A percentile compares a stretch with the other conserved stretches of the same genome.
Evolutionary conservation across 2,888 invertebrate genomes (phyloP).

Genomic region (Drosophila mercatorum): DNA sequence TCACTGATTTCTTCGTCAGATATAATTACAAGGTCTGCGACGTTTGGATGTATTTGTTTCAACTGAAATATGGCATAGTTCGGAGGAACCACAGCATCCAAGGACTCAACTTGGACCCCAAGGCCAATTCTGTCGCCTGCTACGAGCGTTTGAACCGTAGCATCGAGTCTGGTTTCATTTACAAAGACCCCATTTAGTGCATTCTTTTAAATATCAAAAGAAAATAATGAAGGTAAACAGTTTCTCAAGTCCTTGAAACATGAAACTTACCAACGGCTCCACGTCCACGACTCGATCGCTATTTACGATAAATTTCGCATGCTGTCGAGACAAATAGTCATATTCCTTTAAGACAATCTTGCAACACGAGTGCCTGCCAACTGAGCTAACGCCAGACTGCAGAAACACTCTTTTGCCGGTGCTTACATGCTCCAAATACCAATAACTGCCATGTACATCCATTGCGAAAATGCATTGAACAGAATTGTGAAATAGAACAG

Average conservation of each 20-base stretch:
- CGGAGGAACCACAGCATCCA: slow-evolving; percentile 15
- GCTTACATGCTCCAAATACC: slow-evolving; percentile 55
- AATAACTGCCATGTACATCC: slow-evolving; percentile 21
- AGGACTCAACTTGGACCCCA: slow-evolving; percentile 58
- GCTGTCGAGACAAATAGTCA: slow-evolving; percentile 74
- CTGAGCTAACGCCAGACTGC: slow-evolving; percentile 58
- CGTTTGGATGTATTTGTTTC: slow-evolving; percentile 16
- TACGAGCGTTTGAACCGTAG: slow-evolving; percentile 7
- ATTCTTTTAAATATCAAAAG: slow-evolving; percentile 42
- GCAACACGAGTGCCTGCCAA: slow-evolving; percentile 75
- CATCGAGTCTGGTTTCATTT: slow-evolving; percentile 51
- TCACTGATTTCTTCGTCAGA: slow-evolving; percentile 51
- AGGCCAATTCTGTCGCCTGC: slow-evolving; percentile 71
- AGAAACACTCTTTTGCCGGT: slow-evolving; percentile 35
- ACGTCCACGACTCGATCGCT: slow-evolving; percentile 55
- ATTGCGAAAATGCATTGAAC: slow-evolving; percentile 12
- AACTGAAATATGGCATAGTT: slow-evolving; percentile 68
- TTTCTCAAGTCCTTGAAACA: too few species aligned
- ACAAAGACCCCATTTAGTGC: slow-evolving; percentile 81
- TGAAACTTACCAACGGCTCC: slow-evolving; percentile 68
- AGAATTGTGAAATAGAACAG: neutral
- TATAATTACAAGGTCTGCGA: slow-evolving; percentile 29
- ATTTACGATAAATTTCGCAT: slow-evolving; percentile 70
- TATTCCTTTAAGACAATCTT: slow-evolving; percentile 47
- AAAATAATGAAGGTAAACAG: neutral